Base-by-base conservation (phyloP, 2,888 invertebrate genomes). In the Polietes domitor region DNA sequence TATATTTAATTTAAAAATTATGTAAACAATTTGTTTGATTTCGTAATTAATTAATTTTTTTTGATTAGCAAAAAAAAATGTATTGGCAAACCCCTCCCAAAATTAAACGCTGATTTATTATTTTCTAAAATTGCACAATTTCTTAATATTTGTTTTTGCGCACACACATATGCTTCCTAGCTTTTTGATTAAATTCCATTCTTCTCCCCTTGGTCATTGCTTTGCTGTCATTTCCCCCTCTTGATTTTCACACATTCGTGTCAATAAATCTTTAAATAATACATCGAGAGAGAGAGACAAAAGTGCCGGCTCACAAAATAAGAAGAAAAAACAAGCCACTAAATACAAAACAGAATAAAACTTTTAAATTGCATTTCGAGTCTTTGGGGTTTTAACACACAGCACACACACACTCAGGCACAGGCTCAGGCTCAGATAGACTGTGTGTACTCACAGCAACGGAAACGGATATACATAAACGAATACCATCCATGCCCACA, bases 341-440 rank as follows among this genome's bases (percentile, higher is more conserved):
- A 28, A 61, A 28, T 15, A 61, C 32, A 28, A 24, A 61, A 61
- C 2, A 68, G 24, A 68, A 68, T 68, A 68, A 68, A 68, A 68
- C 41, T 68, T 68, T 68, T 68, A 68, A 68, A 68, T 68, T 68
- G 68, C 68, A 68, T 68, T 41, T 43, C 3, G 41, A 24, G 41
- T 68, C 68, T 24, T 68, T 19, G 68, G 68, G 41, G 19, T 24
- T 68, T 68, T 68, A 24, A 15, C 12, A 28, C 12, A 17, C 50
- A 50, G 53, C 50, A 53, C 53, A 53, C 53, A 53, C 53, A 6
- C 53, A 53, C 19, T 53, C 21, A 21, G 21, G 19, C 53, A 53
- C 9, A 7, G 1, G 2, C 55, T 24, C 24, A 15, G 24, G 26
- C 10, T 4, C n/a, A 47, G 47, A 47, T 2, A 47, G 47, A 58